phyloP scores from a whole-genome alignment of 2,797 vertebrate species.

The Craterocephalus amniculus region DNA sequence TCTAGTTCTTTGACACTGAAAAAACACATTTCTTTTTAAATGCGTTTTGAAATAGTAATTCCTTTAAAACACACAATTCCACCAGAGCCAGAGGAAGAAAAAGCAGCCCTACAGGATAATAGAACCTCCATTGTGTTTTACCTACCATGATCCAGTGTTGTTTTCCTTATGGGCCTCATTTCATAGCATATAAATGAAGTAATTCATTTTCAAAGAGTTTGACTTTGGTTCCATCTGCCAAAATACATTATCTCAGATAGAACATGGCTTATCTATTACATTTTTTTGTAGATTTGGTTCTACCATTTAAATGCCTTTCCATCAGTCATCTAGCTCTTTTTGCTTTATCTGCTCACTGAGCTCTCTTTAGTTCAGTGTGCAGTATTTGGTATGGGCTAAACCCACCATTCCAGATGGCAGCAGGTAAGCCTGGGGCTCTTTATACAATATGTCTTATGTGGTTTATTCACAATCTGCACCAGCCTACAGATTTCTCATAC shows the following conservation, averaged over 20 bases:
- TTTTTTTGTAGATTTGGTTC: background rate
- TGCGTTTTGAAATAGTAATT: background rate
- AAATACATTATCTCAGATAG: background rate
- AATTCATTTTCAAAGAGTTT: background rate
- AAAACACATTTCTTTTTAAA: background rate
- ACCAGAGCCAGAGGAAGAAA: background rate
- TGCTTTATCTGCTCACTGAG: background rate
- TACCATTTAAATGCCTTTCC: background rate
- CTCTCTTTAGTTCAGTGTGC: background rate
- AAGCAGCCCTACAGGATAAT: background rate
- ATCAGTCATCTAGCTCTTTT: background rate
- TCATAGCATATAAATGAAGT: background rate
- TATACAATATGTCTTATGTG: background rate
- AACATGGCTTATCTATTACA: background rate
- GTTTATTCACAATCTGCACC: background rate
- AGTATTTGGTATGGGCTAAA: slow-evolving; percentile 2
- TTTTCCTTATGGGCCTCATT: background rate
- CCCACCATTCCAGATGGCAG: background rate
- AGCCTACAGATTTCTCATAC: background rate
- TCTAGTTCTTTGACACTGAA: background rate
- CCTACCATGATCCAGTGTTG: background rate
- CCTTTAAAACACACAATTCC: background rate
- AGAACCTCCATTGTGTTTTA: background rate
- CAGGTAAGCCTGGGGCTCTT: background rate
- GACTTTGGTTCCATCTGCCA: background rate